Evolutionary conservation across 2,888 invertebrate species (phyloP).

Genomic region (Anagyrus pseudococci): DNA sequence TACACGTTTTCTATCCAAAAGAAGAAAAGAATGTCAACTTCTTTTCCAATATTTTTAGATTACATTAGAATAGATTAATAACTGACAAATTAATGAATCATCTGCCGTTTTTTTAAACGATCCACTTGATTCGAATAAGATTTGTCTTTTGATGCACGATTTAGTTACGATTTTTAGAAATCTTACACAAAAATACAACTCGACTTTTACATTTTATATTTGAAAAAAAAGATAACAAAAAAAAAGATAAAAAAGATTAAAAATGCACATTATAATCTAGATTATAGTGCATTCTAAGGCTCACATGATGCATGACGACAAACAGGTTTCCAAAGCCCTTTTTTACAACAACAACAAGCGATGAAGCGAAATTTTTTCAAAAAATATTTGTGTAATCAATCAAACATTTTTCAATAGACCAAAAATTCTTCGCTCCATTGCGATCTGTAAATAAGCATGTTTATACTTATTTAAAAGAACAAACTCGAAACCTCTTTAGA

Average conservation of each 20-base stretch:
- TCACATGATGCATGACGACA: slow-evolving; percentile 32
- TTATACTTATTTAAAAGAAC: too few species aligned
- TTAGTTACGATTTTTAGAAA: not conserved
- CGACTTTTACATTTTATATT: not conserved
- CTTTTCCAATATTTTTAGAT: slow-evolving; percentile 8
- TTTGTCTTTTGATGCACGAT: slow-evolving; percentile 3
- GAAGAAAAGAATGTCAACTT: slow-evolving; percentile 10
- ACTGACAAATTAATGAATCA: not conserved
- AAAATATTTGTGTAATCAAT: not conserved
- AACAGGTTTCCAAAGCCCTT: not conserved
- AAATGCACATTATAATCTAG: slow-evolving; percentile 12
- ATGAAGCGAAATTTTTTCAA: slow-evolving; percentile 13
- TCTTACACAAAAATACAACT: not conserved
- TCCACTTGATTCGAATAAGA: not conserved
- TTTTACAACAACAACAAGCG: not conserved
- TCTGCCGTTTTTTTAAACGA: not conserved
- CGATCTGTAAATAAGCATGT: too few species aligned
- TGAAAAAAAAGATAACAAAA: not conserved
- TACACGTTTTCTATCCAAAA: not conserved
- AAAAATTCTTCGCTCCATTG: too few species aligned
- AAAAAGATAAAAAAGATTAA: too few species aligned
- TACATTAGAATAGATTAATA: not conserved
- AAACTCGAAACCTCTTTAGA: too few species aligned
- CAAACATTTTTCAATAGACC: not conserved
- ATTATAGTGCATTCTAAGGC: slow-evolving; percentile 23